phyloP scores from a whole-genome alignment of 1,140 invertebrate species.

The Orius insidiosus region DNA sequence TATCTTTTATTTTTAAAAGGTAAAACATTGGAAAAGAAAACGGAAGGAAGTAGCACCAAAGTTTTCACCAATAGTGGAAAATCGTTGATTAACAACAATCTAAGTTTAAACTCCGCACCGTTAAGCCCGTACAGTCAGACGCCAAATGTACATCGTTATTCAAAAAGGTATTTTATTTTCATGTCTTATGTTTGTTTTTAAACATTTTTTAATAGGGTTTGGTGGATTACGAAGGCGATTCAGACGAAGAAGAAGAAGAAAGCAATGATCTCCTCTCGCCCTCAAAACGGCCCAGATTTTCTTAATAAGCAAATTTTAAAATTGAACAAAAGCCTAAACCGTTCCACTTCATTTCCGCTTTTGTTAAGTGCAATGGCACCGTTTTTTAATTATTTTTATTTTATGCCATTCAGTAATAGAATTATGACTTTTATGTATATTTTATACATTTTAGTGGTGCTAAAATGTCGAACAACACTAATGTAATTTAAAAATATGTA shows the following conservation, averaged over 20 bases:
- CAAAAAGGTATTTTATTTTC: constrained; percentile 32
- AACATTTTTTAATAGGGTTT: constrained; percentile 46
- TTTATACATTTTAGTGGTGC: constrained; percentile 8
- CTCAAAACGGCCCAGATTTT: constrained; percentile 17
- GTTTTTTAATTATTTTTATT: too few relatives aligned
- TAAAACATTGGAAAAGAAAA: constrained; percentile 40
- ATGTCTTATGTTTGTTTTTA: not conserved
- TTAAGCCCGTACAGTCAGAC: constrained; percentile 28
- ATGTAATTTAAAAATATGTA: constrained; percentile 5
- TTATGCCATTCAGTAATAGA: constrained; percentile 3
- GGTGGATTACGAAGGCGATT: constrained; percentile 90
- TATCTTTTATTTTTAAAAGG: constrained; percentile 23
- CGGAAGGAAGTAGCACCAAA: constrained; percentile 26
- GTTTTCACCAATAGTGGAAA: constrained; percentile 22
- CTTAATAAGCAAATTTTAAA: constrained; percentile 11
- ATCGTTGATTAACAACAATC: constrained; percentile 23
- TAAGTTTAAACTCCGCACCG: constrained; percentile 25
- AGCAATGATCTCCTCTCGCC: constrained; percentile 15
- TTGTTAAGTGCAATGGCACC: too few relatives aligned
- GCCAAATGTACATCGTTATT: constrained; percentile 33
- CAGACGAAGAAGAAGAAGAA: constrained; percentile 82
- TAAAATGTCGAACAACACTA: constrained; percentile 6
- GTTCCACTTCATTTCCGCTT: too few relatives aligned
- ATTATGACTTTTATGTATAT: constrained; percentile 8
- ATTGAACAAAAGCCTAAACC: too few relatives aligned